phyloP scores from a whole-genome alignment of 2,113 vertebrate species.

The Ellobius talpinus region DNA sequence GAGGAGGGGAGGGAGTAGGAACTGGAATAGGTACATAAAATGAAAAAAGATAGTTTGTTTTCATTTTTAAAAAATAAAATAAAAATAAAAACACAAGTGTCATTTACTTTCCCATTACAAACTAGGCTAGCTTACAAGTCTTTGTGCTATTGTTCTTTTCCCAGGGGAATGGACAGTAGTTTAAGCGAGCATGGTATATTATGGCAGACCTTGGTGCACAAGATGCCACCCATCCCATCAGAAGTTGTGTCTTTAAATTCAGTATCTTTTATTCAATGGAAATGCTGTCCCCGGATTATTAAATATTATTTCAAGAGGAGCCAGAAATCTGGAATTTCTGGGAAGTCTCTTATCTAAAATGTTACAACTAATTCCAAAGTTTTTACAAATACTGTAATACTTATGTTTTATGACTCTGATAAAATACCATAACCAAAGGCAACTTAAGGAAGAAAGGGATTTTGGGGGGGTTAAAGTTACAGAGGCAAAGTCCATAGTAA shows the following conservation, averaged over 20 bases:
- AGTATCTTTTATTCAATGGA: neutral
- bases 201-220: accelerated
- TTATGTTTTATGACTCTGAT: neutral
- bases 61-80: conserved; percentile 14
- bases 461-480: neutral
- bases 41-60: neutral
- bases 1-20: too few species aligned
- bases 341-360: conserved; percentile 47
- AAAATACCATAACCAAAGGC: neutral
- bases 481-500: neutral
- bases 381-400: neutral
- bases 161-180: neutral
- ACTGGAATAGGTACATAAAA: too few species aligned
- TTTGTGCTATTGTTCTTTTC: neutral
- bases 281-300: neutral
- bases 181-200: too few species aligned
- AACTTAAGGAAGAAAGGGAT: neutral
- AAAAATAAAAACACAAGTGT: neutral
- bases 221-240: neutral
- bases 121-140: neutral
- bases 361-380: neutral
- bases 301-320: conserved; percentile 31
- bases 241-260: neutral
- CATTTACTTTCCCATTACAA: conserved; percentile 7
- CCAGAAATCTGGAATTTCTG: conserved; percentile 27